These are phyloP conservation scores for Eurypyga helias DNA, from an alignment of 2,113 vertebrate species.

Conservation along the genomic window DNA sequence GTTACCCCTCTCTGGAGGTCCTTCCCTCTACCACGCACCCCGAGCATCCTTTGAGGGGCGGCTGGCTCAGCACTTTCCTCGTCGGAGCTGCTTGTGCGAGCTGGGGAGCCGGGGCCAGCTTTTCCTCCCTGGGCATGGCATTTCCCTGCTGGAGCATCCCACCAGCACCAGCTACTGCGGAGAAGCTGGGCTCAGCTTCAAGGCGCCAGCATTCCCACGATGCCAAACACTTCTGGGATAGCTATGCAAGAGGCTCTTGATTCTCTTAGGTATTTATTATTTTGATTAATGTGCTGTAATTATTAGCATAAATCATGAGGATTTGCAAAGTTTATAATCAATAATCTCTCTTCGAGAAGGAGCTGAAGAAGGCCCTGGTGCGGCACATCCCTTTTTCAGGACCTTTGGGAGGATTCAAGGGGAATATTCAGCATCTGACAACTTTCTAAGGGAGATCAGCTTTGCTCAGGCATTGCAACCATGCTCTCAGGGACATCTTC, in stretches of 20 bases:
- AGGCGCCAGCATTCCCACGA: rapidly evolving
- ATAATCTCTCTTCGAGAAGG: neutral
- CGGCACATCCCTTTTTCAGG: neutral
- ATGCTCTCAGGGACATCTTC: neutral
- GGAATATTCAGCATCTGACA: neutral
- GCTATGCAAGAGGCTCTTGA: neutral
- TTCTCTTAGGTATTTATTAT: neutral
- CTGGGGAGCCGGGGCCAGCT: rapidly evolving
- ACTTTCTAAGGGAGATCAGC: neutral
- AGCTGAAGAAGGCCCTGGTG: neutral
- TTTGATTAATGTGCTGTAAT: neutral
- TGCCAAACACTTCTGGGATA: neutral
- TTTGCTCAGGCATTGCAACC: neutral
- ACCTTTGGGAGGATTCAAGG: neutral
- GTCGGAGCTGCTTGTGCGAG: neutral
- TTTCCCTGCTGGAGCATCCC: neutral
- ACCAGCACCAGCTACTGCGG: neutral
- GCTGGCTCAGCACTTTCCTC: neutral
- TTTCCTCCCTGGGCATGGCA: rapidly evolving
- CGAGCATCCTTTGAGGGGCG: rapidly evolving
- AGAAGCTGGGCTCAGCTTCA: neutral
- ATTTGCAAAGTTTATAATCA: neutral
- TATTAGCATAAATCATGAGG: neutral
- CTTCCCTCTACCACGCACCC: neutral
- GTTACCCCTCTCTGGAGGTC: neutral